phyloP scores from a whole-genome alignment of 2,113 vertebrate genomes.

The Calyptomena viridis region DNA sequence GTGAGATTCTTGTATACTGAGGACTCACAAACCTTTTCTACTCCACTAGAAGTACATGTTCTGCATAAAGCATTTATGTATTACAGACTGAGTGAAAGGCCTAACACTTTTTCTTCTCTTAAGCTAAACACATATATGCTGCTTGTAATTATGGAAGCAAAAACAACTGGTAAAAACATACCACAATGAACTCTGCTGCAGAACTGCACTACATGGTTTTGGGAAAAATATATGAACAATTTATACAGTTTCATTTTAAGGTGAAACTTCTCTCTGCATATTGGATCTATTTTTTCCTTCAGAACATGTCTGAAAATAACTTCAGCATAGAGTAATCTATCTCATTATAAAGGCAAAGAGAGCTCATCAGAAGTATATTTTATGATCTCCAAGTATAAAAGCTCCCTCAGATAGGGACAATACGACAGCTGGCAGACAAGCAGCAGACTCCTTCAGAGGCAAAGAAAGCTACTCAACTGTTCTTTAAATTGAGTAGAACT shows the following conservation, averaged over 20 bases:
- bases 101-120: neutral
- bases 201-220: neutral
- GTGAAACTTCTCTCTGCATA: neutral
- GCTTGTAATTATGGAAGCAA: neutral
- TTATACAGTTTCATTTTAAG: neutral
- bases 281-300: neutral
- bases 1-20: neutral
- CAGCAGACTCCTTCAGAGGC: neutral
- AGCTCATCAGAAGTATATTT: conserved; percentile 18
- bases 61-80: neutral
- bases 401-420: neutral
- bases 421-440: conserved; percentile 19
- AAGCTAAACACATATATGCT: neutral
- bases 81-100: neutral
- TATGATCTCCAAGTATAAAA: neutral
- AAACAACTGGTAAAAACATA: neutral
- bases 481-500: neutral
- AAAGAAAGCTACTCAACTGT: neutral
- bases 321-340: neutral
- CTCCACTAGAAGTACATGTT: neutral
- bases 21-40: neutral
- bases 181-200: neutral
- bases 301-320: conserved; percentile 24
- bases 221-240: neutral
- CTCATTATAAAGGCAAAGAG: neutral